Evolutionary conservation across 2,797 vertebrate species (phyloP).

Genomic region (Psittacula echo): DNA sequence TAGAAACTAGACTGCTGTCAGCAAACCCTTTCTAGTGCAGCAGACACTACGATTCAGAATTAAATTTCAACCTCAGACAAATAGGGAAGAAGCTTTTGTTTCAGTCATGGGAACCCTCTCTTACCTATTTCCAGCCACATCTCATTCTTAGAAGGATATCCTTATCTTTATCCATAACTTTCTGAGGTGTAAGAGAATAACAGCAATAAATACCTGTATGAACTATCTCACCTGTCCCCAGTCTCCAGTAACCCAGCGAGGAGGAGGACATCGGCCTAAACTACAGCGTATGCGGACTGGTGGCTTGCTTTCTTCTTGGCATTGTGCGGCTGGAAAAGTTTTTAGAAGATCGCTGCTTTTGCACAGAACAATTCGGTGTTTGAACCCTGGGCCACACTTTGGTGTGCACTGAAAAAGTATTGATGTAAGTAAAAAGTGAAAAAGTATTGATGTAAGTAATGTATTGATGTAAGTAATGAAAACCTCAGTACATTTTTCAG

Average conservation of each 20-base stretch:
- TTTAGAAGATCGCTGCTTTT: constrained; percentile 96
- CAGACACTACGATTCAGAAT: background rate
- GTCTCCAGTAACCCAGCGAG: constrained; percentile 96
- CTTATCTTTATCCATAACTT: background rate
- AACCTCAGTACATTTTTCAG: background rate
- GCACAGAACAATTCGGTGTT: constrained; percentile 95
- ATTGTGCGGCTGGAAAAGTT: constrained; percentile 89
- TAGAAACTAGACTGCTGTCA: background rate
- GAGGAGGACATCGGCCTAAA: constrained; percentile 93
- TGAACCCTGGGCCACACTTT: constrained; percentile 96
- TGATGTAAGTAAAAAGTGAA: background rate
- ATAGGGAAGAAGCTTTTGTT: background rate
- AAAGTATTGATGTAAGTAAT: too few species aligned
- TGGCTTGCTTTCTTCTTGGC: constrained; percentile 90
- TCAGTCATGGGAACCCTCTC: background rate
- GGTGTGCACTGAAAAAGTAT: constrained; percentile 89
- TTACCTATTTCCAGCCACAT: background rate
- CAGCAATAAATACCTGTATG: background rate
- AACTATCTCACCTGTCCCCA: constrained; percentile 91
- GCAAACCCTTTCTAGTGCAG: background rate
- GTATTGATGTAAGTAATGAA: background rate
- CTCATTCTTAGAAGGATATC: background rate
- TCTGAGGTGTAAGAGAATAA: background rate
- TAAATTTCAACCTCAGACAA: background rate
- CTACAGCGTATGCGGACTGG: constrained; percentile 94